These are phyloP conservation scores for Leptodirus hochenwartii DNA, from an alignment of 2,888 invertebrate species.

Conservation along the genomic window DNA sequence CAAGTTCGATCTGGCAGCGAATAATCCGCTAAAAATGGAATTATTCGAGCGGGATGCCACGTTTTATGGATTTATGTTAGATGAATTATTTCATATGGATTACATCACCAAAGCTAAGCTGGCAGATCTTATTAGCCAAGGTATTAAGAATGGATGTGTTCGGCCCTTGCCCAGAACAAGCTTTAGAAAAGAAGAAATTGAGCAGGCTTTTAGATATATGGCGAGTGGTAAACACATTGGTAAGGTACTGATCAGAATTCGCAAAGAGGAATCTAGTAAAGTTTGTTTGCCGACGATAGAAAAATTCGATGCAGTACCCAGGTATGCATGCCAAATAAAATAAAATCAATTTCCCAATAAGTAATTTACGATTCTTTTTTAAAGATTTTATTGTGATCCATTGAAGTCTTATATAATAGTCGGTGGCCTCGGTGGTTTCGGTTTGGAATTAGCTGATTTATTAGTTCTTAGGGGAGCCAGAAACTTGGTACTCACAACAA, in stretches of 20 bases:
- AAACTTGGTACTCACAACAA: constrained; percentile 62
- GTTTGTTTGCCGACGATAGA: constrained; percentile 21
- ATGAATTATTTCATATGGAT: constrained; percentile 37
- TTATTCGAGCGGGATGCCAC: constrained; percentile 51
- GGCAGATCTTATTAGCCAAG: constrained; percentile 20
- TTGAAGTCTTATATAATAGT: constrained; percentile 34
- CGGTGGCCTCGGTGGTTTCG: constrained; percentile 83
- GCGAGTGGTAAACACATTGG: constrained; percentile 63
- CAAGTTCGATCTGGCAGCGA: constrained; percentile 58
- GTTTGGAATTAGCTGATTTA: constrained; percentile 77
- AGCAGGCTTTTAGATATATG: constrained; percentile 50
- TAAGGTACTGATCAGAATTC: constrained; percentile 35
- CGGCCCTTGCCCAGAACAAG: constrained; percentile 46
- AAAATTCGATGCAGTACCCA: constrained; percentile 13
- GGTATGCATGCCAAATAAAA: no score
- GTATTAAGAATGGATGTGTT: constrained; percentile 43
- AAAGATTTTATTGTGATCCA: constrained; percentile 10
- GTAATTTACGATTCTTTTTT: no score
- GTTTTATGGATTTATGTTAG: constrained; percentile 63
- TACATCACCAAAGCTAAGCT: neutral
- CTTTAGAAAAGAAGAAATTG: constrained; percentile 46
- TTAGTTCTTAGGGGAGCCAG: constrained; percentile 64
- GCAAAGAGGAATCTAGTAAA: constrained; percentile 21
- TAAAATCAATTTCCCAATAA: no score
- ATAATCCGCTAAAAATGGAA: constrained; percentile 44